Percentiles rank a stretch among this genome's conserved stretches.
phyloP scores from a whole-genome alignment of 2,797 vertebrate species.

The Aselliscus stoliczkanus region DNA sequence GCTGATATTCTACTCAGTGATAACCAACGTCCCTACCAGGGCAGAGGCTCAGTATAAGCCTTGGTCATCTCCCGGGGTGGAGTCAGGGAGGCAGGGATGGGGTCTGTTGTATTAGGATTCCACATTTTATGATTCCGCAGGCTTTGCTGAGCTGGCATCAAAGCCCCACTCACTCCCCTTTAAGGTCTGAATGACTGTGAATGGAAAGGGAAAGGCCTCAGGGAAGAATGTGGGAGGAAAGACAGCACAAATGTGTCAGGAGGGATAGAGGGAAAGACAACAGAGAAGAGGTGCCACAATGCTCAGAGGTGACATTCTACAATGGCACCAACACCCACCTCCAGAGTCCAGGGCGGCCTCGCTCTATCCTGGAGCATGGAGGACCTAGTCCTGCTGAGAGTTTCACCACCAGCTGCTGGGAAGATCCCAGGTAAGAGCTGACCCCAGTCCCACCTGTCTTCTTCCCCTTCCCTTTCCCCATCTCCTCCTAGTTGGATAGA shows the following conservation, averaged over 20 bases:
- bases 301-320: too few relatives aligned
- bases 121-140: not conserved
- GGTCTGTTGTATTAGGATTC: not conserved
- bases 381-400: not conserved
- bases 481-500: not conserved
- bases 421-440: not conserved
- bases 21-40: not conserved
- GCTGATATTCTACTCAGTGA: not conserved
- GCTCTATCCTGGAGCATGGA: not conserved
- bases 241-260: not conserved
- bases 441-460: not conserved
- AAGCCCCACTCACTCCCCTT: not conserved
- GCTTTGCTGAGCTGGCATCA: not conserved
- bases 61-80: not conserved
- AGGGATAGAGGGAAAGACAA: not conserved
- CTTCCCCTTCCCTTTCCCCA: not conserved
- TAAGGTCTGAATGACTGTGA: not conserved
- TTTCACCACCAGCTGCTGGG: not conserved
- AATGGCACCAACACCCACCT: not conserved
- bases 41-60: not conserved
- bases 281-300: not conserved
- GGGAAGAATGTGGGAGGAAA: too few relatives aligned
- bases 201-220: not conserved
- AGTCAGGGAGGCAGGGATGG: not conserved
- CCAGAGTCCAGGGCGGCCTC: not conserved